Percentiles rank a stretch among this genome's conserved stretches.
phyloP scores from a whole-genome alignment of 2,113 vertebrate genomes.

The Forbesichthys agassizii region DNA sequence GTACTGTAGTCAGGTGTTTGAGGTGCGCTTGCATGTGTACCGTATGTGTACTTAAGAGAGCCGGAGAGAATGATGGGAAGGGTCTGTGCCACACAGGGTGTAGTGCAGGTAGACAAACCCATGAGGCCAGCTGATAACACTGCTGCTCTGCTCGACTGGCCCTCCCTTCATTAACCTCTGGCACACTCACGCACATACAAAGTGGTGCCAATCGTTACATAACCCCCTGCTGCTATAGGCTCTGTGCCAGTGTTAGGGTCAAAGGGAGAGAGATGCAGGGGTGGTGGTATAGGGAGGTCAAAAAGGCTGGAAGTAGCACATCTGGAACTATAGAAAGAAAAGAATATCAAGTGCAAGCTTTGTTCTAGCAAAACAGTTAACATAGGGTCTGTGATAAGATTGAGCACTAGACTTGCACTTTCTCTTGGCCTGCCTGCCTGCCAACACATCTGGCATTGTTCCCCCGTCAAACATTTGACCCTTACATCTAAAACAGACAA shows the following conservation, averaged over 20 bases:
- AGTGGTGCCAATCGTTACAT: constrained; percentile 37
- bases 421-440: no score
- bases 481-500: no score
- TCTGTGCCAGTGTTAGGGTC: constrained; percentile 13
- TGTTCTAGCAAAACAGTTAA: no score
- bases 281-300: constrained; percentile 15
- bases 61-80: constrained; percentile 7
- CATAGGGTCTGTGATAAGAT: no score
- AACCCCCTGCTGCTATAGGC: constrained; percentile 28
- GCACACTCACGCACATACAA: constrained; percentile 19
- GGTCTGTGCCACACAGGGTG: constrained; percentile 23
- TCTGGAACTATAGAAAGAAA: no score
- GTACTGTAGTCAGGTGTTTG: not conserved
- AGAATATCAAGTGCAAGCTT: no score
- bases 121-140: constrained; percentile 46
- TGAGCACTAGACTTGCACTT: no score
- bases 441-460: no score
- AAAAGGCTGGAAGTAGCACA: not conserved
- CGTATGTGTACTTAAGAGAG: not conserved
- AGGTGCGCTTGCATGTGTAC: constrained; percentile 4
- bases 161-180: constrained; percentile 53
- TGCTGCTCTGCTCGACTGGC: constrained; percentile 33
- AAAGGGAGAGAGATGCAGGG: constrained; percentile 13
- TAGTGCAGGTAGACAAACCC: constrained; percentile 37
- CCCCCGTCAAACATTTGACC: no score